Base-by-base conservation (phyloP, 1,140 invertebrate species). In the Rhyzopertha dominica region DNA sequence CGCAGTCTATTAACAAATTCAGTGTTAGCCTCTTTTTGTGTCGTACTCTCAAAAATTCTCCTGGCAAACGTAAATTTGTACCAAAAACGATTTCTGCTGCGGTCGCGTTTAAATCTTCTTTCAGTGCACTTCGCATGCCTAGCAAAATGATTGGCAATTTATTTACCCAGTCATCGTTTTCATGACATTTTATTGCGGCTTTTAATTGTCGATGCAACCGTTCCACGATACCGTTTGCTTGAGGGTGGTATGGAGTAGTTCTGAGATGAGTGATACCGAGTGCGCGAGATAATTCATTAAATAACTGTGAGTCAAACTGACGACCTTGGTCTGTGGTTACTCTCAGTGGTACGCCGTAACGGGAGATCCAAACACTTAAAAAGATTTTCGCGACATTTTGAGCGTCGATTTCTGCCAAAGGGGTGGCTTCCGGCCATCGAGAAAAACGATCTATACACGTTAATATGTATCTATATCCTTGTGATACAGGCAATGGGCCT, bases 401-500 rank as follows among this genome's bases (percentile, higher is more conserved):
- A 8, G 64, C 58, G 13, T 54, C 38, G 2, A 61, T 61, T 38
- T 69, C 56, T 30, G 24, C 8, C 1, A 68, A 31, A 2, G 68
- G 63, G 20, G 62, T 43, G 2, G 53, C 62, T 58, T 72, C 65
- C 0, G 59, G 62, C 63, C 67, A 75, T n/a, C 65, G 35, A 5
- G 66, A 65, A 44, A 53, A 68, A 9, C 61, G 31, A 39, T 71
- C 61, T 8, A 69, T 58, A 1, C 38, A 41, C 1, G 65, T 70
- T 2, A 72, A 49, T 12, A 49, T 49, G 39, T 68, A 70, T 9
- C 13, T 23, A 30, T 22, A 54, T 5, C 49, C 61, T 22, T 25
- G 31, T 17, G 14, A 35, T 45, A 18, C 3, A 14, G 63, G 58
- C 16, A 72, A 47, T 1, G 65, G 71, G n/a, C n/a, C n/a, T 5